Evolutionary conservation across 2,113 vertebrate genomes (phyloP).

Genomic region (Mirza zaza): DNA sequence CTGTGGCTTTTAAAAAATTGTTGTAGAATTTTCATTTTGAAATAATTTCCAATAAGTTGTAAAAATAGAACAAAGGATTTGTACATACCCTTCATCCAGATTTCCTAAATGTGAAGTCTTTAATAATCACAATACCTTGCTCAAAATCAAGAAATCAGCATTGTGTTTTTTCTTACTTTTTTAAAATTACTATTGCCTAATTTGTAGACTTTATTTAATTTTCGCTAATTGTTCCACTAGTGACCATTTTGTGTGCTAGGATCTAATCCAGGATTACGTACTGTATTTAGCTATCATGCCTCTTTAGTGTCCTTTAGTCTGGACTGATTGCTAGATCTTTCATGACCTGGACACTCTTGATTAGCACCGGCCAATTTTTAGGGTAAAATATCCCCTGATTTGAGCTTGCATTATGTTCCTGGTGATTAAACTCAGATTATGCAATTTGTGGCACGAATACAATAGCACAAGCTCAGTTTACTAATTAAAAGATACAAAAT

Average conservation of each 20-base stretch:
- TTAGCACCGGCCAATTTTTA: not conserved
- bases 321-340: not conserved
- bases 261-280: not conserved
- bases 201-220: not conserved
- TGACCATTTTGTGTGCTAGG: not conserved
- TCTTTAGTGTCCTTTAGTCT: not conserved
- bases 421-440: not conserved
- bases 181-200: not conserved
- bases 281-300: not conserved
- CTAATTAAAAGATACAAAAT: not conserved
- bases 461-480: not conserved
- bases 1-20: not conserved
- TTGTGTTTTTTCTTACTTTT: no score
- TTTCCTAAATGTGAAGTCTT: not conserved
- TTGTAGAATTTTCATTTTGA: constrained; percentile 20
- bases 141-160: not conserved
- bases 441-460: constrained; percentile 31
- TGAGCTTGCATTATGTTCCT: not conserved
- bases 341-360: not conserved
- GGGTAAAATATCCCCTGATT: not conserved
- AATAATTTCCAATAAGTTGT: not conserved
- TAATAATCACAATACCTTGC: not conserved
- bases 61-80: constrained; percentile 9
- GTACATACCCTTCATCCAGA: not conserved
- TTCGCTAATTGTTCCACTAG: not conserved